Conservation (phyloP, 53 echinoderm and acorn worm species). For the Antedon mediterranea region DNA sequence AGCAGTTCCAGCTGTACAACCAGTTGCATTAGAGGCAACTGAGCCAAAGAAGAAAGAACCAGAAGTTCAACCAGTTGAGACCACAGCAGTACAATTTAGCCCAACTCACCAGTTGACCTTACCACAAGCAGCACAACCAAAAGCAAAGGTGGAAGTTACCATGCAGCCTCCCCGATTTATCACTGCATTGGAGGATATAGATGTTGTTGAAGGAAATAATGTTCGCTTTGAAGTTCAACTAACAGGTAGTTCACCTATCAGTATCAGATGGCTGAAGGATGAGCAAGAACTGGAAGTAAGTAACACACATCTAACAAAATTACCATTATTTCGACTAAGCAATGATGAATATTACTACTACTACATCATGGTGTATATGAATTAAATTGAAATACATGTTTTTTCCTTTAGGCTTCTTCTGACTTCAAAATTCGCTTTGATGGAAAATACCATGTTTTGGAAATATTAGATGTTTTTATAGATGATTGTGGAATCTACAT, state of each 20-base stretch:
- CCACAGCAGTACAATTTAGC: background rate
- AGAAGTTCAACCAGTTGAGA: slow-evolving; percentile 1
- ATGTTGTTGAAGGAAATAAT: slow-evolving; percentile 66
- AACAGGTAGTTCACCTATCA: slow-evolving; percentile 62
- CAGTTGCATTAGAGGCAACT: background rate
- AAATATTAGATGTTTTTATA: slow-evolving; percentile 48
- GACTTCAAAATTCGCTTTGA: slow-evolving; percentile 76
- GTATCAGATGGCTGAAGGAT: slow-evolving; percentile 71
- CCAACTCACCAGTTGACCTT: background rate
- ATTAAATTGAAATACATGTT: too few relatives aligned
- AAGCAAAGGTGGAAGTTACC: slow-evolving; percentile 24
- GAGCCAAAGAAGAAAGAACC: slow-evolving; percentile 4
- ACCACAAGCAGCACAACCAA: slow-evolving; percentile 7
- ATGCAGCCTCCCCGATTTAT: slow-evolving; percentile 82
- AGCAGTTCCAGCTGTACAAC: background rate
- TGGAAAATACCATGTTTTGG: slow-evolving; percentile 42
- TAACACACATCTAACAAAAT: too few relatives aligned
- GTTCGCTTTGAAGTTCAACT: slow-evolving; percentile 52
- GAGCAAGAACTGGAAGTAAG: slow-evolving; percentile 7
- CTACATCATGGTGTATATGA: too few relatives aligned
- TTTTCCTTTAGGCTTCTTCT: slow-evolving; percentile 47
- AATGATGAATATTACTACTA: too few relatives aligned
- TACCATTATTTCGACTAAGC: too few relatives aligned
- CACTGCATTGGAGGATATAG: slow-evolving; percentile 37
- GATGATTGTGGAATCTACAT: slow-evolving; percentile 65